Evolutionary conservation across 2,797 vertebrate genomes (phyloP).

Genomic region (Neosilurus hyrtlii): DNA sequence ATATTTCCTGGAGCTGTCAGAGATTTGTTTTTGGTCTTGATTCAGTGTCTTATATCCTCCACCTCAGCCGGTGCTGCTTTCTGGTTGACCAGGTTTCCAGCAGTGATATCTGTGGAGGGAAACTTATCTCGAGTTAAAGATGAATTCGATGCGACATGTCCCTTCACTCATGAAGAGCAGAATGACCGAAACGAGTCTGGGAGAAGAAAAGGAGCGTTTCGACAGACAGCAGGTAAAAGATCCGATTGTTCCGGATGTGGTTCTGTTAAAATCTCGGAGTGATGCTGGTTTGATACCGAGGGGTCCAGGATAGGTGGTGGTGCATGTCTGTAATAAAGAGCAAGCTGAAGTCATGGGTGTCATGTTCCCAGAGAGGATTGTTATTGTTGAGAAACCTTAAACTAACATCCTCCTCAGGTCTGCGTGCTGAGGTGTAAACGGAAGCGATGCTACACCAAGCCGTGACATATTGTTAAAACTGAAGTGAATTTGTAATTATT

Average conservation of each 20-base stretch:
- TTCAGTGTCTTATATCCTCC: neutral
- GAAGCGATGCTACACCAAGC: no score
- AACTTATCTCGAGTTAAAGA: slow-evolving; percentile 58
- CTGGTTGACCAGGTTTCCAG: no score
- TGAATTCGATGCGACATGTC: slow-evolving; percentile 89
- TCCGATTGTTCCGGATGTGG: neutral
- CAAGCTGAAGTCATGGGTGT: neutral
- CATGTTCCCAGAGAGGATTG: neutral
- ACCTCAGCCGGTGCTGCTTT: neutral
- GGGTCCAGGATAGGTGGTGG: no score
- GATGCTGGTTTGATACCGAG: neutral
- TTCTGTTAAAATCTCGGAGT: neutral
- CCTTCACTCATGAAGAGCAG: slow-evolving; percentile 83
- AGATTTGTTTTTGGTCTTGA: neutral
- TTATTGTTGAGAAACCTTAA: neutral
- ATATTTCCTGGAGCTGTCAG: slow-evolving; percentile 40
- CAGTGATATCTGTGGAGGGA: neutral
- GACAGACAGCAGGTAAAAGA: slow-evolving; percentile 88
- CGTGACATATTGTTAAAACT: no score
- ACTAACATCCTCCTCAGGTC: neutral
- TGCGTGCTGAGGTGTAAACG: neutral
- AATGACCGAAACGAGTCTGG: slow-evolving; percentile 81
- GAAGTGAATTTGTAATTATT: no score
- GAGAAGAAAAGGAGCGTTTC: slow-evolving; percentile 91
- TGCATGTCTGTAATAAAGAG: no score